These are phyloP conservation scores for Microctonus hyperodae DNA, from an alignment of 2,888 invertebrate species.

Conservation along the genomic window DNA sequence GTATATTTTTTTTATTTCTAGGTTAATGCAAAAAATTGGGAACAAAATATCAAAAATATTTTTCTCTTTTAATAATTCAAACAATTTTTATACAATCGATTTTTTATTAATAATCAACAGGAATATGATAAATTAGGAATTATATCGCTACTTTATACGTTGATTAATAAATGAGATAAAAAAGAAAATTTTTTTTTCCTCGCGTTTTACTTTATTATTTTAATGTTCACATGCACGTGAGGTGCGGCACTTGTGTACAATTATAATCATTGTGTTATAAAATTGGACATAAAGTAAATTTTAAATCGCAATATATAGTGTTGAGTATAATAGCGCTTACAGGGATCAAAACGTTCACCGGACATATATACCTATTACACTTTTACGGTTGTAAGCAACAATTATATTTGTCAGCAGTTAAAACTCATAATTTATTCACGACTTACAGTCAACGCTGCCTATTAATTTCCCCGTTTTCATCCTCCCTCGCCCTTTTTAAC, in stretches of 20 bases:
- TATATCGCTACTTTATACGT: no score
- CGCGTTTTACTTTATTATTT: no score
- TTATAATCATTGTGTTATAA: background rate
- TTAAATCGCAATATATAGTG: slow-evolving; percentile 3
- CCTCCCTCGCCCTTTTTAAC: background rate
- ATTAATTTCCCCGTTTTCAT: slow-evolving; percentile 1
- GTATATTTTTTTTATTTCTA: background rate
- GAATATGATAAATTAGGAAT: no score
- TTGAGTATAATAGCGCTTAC: background rate
- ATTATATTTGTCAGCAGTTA: slow-evolving; percentile 24
- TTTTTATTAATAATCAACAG: no score
- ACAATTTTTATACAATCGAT: no score
- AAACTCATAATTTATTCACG: slow-evolving; percentile 29
- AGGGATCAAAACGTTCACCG: background rate
- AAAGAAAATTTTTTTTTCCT: no score
- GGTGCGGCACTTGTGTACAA: background rate
- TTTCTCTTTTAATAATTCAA: no score
- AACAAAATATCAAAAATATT: background rate
- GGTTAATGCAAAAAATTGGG: background rate
- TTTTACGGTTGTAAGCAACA: slow-evolving; percentile 22
- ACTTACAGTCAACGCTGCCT: background rate
- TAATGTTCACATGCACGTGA: no score
- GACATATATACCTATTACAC: slow-evolving; percentile 2
- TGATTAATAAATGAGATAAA: no score
- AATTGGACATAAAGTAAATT: background rate